These are phyloP conservation scores for Chiropotes sagulatus DNA, from an alignment of 2,797 vertebrate genomes.

Conservation along the genomic window DNA sequence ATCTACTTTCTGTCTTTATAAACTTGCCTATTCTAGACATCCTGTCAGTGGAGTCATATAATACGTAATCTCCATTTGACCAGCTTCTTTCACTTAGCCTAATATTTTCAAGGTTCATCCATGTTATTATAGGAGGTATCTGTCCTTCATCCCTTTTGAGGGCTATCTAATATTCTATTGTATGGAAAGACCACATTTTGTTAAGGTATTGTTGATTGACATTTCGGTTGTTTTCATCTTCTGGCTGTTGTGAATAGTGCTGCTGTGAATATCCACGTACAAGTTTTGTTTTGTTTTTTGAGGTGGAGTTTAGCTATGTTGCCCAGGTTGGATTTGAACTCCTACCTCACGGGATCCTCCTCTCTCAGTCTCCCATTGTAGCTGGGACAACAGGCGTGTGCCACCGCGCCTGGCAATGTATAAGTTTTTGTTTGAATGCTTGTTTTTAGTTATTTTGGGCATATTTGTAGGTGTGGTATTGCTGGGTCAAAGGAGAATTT, in stretches of 20 bases:
- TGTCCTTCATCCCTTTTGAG: background rate
- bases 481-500: background rate
- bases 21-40: background rate
- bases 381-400: background rate
- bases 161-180: background rate
- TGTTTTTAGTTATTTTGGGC: background rate
- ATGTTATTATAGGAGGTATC: fast-evolving
- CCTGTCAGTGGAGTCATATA: background rate
- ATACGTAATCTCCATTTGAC: background rate
- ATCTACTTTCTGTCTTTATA: background rate
- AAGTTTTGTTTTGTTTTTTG: background rate
- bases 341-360: no score
- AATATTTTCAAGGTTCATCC: background rate
- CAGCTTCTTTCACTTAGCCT: background rate
- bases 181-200: background rate
- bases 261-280: background rate
- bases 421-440: background rate
- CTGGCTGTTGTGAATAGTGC: background rate
- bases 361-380: background rate
- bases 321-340: no score
- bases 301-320: no score
- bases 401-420: background rate
- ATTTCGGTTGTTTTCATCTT: background rate
- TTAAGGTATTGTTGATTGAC: background rate
- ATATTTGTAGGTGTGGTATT: background rate